Percentiles rank a stretch among this genome's conserved stretches.
phyloP scores from a whole-genome alignment of 2,113 vertebrate species.

The Scatophagus argus region DNA sequence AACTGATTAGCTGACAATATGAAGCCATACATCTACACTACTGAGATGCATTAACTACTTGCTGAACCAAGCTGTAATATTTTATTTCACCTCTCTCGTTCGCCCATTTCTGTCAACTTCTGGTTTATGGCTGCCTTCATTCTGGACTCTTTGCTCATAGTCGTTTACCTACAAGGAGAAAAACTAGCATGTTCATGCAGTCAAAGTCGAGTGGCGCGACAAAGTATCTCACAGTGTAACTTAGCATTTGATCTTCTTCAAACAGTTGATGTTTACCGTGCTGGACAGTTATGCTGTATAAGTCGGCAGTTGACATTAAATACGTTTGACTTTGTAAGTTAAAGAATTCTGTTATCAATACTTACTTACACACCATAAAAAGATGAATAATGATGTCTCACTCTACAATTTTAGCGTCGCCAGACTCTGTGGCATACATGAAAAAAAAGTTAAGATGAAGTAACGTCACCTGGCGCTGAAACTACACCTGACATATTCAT shows the following conservation, averaged over 20 bases:
- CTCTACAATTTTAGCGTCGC: not conserved
- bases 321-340: rapidly evolving
- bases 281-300: not conserved
- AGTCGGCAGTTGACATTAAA: too few relatives aligned
- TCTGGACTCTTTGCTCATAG: conserved; percentile 80
- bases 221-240: not conserved
- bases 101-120: conserved; percentile 97
- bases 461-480: too few relatives aligned
- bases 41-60: not conserved
- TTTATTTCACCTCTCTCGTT: conserved; percentile 92
- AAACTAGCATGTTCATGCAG: rapidly evolving
- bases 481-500: not conserved
- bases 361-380: conserved; percentile 3
- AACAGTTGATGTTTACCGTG: too few relatives aligned
- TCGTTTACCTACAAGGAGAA: conserved; percentile 41
- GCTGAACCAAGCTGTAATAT: not conserved
- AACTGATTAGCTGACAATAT: not conserved
- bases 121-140: conserved; percentile 96
- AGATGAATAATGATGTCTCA: not conserved
- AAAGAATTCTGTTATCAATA: rapidly evolving
- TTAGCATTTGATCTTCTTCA: too few relatives aligned
- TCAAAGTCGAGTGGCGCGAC: not conserved
- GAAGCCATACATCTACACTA: not conserved
- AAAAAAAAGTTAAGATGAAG: conserved; percentile 16
- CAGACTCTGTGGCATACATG: conserved; percentile 18